Conservation (phyloP, 2,888 invertebrate genomes). For the Apamea sordens region DNA sequence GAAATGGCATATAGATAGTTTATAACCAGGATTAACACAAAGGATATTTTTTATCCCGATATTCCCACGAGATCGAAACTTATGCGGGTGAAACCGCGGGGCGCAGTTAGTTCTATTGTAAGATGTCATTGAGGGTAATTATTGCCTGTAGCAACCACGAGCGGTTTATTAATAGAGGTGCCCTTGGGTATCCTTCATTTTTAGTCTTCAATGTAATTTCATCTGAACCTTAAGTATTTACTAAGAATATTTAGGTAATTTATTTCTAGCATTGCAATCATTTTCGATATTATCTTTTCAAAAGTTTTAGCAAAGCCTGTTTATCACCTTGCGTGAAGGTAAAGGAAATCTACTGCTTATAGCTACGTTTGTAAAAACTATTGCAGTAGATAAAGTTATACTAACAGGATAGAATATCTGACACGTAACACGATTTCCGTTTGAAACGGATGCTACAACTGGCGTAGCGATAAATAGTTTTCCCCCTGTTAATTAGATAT, state of each 20-base stretch:
- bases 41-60: no score
- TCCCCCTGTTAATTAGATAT: background rate
- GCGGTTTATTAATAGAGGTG: background rate
- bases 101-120: background rate
- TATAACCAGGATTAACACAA: no score
- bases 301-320: background rate
- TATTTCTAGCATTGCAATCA: background rate
- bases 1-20: no score
- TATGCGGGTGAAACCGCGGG: no score
- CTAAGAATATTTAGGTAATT: background rate
- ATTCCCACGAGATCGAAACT: no score
- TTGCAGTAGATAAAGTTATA: constrained; percentile 1
- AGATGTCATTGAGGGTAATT: background rate
- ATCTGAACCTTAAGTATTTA: background rate
- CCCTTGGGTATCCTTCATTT: background rate
- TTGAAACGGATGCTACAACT: constrained; percentile 14
- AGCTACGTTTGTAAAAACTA: constrained; percentile 3
- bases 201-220: background rate
- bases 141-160: background rate
- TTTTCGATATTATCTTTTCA: background rate
- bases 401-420: constrained; percentile 22
- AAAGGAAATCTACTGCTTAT: background rate
- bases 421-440: constrained; percentile 34
- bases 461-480: constrained; percentile 36
- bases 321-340: background rate